Evolutionary conservation across 1,140 invertebrate species (phyloP).

Genomic region (Sesamia nonagrioides): DNA sequence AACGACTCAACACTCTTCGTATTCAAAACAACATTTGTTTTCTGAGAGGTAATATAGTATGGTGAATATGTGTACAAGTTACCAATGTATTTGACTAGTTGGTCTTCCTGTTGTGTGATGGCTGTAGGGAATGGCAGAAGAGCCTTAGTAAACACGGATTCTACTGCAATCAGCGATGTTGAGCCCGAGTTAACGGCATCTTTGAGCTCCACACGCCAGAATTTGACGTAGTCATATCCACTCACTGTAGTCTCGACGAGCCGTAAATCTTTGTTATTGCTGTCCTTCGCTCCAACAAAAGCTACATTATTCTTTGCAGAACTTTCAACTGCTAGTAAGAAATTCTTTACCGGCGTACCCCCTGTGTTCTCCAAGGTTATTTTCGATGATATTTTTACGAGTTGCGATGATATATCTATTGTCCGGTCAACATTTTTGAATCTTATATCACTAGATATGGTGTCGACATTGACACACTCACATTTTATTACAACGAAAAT

Average conservation of each 20-base stretch:
- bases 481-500: constrained; percentile 66
- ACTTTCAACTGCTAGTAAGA: constrained; percentile 92
- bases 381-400: constrained; percentile 94
- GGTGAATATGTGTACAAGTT: constrained; percentile 95
- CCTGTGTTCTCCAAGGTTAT: constrained; percentile 94
- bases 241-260: constrained; percentile 87
- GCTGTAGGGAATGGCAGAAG: constrained; percentile 94
- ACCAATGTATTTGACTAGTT: constrained; percentile 95
- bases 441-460: constrained; percentile 88
- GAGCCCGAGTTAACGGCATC: constrained; percentile 89
- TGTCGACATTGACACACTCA: constrained; percentile 73
- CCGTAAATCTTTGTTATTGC: constrained; percentile 89
- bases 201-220: constrained; percentile 89
- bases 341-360: constrained; percentile 90
- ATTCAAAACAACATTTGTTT: constrained; percentile 93
- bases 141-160: constrained; percentile 92
- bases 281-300: constrained; percentile 92
- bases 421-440: constrained; percentile 95
- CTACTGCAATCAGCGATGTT: constrained; percentile 90
- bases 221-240: constrained; percentile 87
- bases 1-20: constrained; percentile 95
- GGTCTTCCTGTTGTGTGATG: constrained; percentile 97
- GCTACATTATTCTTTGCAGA: constrained; percentile 90
- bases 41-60: constrained; percentile 93
- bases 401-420: constrained; percentile 95